Evolutionary conservation across 2,113 vertebrate species (phyloP).

Genomic region (Mustela nigripes): DNA sequence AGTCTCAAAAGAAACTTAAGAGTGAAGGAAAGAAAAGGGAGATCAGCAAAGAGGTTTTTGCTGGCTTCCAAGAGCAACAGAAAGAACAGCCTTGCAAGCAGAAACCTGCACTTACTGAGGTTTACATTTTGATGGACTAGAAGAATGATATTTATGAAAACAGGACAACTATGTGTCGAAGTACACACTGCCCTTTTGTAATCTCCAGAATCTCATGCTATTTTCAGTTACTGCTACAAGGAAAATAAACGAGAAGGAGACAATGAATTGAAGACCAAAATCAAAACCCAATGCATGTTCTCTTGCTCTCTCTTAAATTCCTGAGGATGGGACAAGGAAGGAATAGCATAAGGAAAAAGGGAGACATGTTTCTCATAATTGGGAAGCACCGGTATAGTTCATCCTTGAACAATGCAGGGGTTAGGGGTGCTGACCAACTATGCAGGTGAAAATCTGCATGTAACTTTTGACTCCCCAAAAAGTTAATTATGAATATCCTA

Average conservation of each 20-base stretch:
- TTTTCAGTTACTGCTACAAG: not conserved
- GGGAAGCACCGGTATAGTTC: not conserved
- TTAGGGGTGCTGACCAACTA: not conserved
- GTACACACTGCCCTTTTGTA: not conserved
- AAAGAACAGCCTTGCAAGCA: not conserved
- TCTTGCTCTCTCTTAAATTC: not conserved
- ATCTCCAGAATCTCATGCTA: not conserved
- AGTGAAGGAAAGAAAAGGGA: not conserved
- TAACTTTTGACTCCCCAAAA: not conserved
- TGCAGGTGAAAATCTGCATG: not conserved
- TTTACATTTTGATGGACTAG: not conserved
- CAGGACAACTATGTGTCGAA: not conserved
- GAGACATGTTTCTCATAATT: not conserved
- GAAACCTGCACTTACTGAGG: not conserved
- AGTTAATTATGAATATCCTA: not conserved
- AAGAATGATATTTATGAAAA: not conserved
- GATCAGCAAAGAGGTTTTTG: not conserved
- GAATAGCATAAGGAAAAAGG: not conserved
- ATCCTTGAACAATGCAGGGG: not conserved
- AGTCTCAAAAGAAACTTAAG: not conserved
- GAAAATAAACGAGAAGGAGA: not conserved
- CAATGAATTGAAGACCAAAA: not conserved
- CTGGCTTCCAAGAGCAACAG: not conserved
- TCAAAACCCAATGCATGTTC: not conserved
- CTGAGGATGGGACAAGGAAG: not conserved